A percentile compares a stretch with the other conserved stretches of the same genome.
Conservation (phyloP, 2,888 invertebrate species). For the Cheilosia vernalis region DNA sequence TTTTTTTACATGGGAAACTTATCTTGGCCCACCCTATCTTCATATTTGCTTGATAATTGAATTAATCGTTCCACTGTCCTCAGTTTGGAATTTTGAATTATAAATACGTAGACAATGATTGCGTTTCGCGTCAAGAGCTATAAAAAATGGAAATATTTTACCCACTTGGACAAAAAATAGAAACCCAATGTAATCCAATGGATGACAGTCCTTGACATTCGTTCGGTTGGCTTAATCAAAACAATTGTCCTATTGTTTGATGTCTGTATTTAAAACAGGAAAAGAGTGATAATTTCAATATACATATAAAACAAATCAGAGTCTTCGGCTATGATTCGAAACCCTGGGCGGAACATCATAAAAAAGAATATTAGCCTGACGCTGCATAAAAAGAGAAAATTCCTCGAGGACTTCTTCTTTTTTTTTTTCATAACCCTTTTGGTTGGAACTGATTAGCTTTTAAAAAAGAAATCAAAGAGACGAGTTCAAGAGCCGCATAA, state of each 20-base stretch:
- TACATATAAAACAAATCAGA: not conserved
- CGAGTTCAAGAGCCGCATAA: constrained; percentile 68
- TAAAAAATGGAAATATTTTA: constrained; percentile 16
- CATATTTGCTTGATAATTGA: not conserved
- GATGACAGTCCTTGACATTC: constrained; percentile 59
- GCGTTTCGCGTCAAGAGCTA: constrained; percentile 22
- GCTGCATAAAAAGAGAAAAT: constrained; percentile 43
- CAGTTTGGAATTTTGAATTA: not conserved
- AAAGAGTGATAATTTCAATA: constrained; percentile 6
- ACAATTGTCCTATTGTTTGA: constrained; percentile 73
- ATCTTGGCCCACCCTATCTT: too few species aligned
- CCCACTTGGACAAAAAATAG: constrained; percentile 34
- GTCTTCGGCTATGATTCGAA: constrained; percentile 37
- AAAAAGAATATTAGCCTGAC: constrained; percentile 48
- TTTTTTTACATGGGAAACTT: too few species aligned
- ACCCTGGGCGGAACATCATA: constrained; percentile 24
- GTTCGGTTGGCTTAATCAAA: constrained; percentile 67
- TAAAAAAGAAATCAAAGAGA: constrained; percentile 72
- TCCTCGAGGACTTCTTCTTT: constrained; percentile 22
- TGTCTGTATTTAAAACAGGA: constrained; percentile 33
- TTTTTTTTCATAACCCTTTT: constrained; percentile 43
- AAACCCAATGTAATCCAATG: constrained; percentile 7
- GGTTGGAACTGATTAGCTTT: constrained; percentile 68
- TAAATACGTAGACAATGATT: constrained; percentile 3
- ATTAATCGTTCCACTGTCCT: not conserved